These are phyloP conservation scores for Empis livida DNA, from an alignment of 2,888 invertebrate genomes.

Conservation along the genomic window DNA sequence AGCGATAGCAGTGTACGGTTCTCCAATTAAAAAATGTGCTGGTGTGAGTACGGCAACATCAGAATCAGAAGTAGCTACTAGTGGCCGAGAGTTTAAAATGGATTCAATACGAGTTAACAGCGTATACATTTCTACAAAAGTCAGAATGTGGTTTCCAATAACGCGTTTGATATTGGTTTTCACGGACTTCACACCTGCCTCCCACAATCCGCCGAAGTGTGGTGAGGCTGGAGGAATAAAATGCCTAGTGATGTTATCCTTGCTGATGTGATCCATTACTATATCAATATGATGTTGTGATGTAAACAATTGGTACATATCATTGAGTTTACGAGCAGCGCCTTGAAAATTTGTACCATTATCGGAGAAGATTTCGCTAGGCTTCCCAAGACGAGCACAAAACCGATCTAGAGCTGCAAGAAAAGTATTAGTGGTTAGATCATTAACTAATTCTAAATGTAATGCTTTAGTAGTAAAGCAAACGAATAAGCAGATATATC, in stretches of 20 bases:
- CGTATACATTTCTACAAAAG: constrained; percentile 9
- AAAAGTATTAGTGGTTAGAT: too few species aligned
- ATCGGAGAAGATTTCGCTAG: not conserved
- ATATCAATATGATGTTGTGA: constrained; percentile 1
- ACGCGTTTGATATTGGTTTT: constrained; percentile 9
- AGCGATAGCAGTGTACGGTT: constrained; percentile 2
- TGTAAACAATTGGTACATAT: constrained; percentile 8
- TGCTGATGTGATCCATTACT: not conserved
- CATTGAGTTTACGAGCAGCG: not conserved
- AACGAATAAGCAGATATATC: too few species aligned
- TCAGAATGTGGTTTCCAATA: constrained; percentile 4
- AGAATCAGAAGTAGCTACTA: constrained; percentile 1
- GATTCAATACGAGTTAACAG: constrained; percentile 12
- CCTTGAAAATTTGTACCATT: too few species aligned
- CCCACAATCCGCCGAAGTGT: too few species aligned
- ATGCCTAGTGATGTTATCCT: not conserved
- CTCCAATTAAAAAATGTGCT: constrained; percentile 7
- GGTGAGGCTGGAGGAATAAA: constrained; percentile 9
- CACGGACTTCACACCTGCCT: not conserved
- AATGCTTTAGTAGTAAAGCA: too few species aligned
- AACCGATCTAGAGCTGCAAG: too few species aligned
- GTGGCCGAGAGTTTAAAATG: not conserved
- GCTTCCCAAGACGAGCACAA: not conserved
- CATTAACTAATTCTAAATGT: too few species aligned
- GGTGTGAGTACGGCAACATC: constrained; percentile 6